Evolutionary conservation across 2,888 invertebrate genomes (phyloP).

Genomic region (Zhengitettix transpicula): DNA sequence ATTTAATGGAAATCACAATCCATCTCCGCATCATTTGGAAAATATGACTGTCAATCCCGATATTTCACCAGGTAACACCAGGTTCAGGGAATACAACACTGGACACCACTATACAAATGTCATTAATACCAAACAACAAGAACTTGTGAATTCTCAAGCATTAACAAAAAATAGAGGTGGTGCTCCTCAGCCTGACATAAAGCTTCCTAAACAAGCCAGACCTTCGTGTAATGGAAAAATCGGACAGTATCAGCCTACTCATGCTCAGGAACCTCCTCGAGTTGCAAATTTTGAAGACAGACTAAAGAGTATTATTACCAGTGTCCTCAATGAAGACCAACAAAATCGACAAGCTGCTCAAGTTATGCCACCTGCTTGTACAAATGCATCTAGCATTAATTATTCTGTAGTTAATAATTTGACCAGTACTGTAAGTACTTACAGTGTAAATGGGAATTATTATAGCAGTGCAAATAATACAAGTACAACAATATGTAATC

Average conservation of each 20-base stretch:
- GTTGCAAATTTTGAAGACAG: constrained; percentile 81
- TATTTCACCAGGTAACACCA: not conserved
- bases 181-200: not conserved
- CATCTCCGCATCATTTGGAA: not conserved
- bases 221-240: constrained; percentile 2
- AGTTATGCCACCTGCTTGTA: no score
- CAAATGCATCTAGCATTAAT: not conserved
- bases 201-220: not conserved
- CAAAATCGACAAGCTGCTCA: constrained; percentile 30
- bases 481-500: not conserved
- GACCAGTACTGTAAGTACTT: constrained; percentile 7
- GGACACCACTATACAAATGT: not conserved
- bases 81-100: not conserved
- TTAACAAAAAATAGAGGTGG: not conserved
- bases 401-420: not conserved
- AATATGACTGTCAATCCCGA: not conserved
- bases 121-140: not conserved
- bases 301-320: constrained; percentile 70
- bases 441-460: constrained; percentile 1
- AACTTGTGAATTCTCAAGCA: not conserved
- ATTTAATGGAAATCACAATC: constrained; percentile 9
- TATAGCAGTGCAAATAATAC: not conserved
- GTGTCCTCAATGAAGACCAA: constrained; percentile 73
- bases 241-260: constrained; percentile 27
- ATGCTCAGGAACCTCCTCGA: constrained; percentile 63